Evolutionary conservation across 2,888 invertebrate genomes (phyloP).

Genomic region (Acrobasis suavella): DNA sequence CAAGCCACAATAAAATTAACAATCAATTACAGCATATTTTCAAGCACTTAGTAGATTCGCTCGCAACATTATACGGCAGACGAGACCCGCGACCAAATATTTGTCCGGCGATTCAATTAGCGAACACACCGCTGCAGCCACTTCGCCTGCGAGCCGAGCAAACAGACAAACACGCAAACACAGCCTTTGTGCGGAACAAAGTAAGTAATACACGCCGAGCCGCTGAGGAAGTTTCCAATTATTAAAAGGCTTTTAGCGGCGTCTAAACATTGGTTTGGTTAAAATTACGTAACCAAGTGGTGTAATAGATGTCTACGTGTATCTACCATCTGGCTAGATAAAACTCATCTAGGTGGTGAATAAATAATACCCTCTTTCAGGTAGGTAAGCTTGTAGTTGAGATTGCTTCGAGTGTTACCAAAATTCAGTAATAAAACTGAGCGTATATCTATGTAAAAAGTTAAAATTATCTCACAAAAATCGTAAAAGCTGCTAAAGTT

Average conservation of each 20-base stretch:
- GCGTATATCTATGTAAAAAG: no score
- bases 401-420: no score
- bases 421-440: no score
- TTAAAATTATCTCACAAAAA: no score
- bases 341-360: neutral
- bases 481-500: no score
- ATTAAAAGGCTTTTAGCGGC: slow-evolving; percentile 9
- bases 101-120: slow-evolving; percentile 57
- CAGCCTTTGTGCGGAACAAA: slow-evolving; percentile 16
- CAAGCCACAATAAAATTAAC: slow-evolving; percentile 2
- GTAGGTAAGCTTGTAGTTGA: neutral
- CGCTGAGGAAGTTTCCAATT: slow-evolving; percentile 11
- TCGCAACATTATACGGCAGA: slow-evolving; percentile 13
- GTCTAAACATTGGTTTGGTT: no score
- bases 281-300: no score
- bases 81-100: slow-evolving; percentile 39
- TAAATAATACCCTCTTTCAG: no score
- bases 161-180: slow-evolving; percentile 22
- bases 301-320: no score
- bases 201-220: slow-evolving; percentile 11
- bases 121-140: slow-evolving; percentile 26
- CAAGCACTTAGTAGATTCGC: slow-evolving; percentile 12
- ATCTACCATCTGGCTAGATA: no score
- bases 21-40: neutral
- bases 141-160: slow-evolving; percentile 17